These are phyloP conservation scores for Isaurus tuberculatus DNA, from an alignment of 92 coral and sea anemone genomes.

Conservation along the genomic window DNA sequence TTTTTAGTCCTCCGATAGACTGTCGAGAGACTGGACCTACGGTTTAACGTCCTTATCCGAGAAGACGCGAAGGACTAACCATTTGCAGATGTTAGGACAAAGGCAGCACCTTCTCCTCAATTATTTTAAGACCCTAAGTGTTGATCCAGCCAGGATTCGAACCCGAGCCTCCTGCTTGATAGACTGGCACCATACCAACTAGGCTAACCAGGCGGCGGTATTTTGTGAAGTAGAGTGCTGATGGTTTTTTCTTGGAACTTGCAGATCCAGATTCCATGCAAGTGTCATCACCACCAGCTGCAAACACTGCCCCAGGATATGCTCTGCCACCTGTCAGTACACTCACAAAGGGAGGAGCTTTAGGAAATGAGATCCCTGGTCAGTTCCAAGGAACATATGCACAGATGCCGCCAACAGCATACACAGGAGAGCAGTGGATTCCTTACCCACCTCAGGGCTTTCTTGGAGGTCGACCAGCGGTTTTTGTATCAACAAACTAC, in stretches of 20 bases:
- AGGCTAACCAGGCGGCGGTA: no score
- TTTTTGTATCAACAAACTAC: conserved; percentile 85
- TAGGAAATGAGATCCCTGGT: conserved; percentile 74
- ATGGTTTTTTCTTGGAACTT: not conserved
- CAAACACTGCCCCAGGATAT: conserved; percentile 90
- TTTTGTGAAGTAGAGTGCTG: no score
- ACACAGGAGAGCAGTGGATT: conserved; percentile 91
- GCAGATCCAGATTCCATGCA: conserved; percentile 68
- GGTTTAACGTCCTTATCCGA: no score
- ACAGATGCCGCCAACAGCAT: conserved; percentile 83
- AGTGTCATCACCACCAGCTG: conserved; percentile 87
- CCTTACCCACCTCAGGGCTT: conserved; percentile 89
- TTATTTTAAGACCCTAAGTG: no score
- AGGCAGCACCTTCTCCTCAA: no score
- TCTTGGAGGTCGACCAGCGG: conserved; percentile 95
- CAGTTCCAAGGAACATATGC: conserved; percentile 89
- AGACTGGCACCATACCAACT: no score
- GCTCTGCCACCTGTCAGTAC: conserved; percentile 98
- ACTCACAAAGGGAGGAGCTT: conserved; percentile 84
- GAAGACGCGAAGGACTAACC: no score
- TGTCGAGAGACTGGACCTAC: no score
- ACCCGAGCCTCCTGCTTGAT: no score
- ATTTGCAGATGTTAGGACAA: no score
- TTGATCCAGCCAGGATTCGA: no score
- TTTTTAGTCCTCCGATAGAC: no score